Conservation (phyloP, 2,888 invertebrate species). For the Beris morrisii region DNA sequence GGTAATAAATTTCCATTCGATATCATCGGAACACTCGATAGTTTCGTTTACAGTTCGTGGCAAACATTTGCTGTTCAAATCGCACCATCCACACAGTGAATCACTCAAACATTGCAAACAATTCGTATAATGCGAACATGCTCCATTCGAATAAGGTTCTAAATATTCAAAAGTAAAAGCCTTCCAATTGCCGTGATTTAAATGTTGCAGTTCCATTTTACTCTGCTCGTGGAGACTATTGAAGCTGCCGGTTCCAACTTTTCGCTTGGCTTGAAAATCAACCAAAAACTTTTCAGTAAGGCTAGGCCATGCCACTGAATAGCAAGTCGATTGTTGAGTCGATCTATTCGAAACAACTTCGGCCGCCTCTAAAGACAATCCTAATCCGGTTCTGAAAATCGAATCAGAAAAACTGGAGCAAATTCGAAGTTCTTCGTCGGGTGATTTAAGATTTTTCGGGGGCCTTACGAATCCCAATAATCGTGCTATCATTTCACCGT, state of each 20-base stretch:
- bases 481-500: constrained; percentile 75
- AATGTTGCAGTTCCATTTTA: constrained; percentile 81
- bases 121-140: constrained; percentile 76
- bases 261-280: constrained; percentile 70
- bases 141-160: constrained; percentile 82
- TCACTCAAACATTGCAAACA: constrained; percentile 87
- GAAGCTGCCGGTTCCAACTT: constrained; percentile 55
- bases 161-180: constrained; percentile 87
- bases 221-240: constrained; percentile 71
- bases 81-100: constrained; percentile 91
- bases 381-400: constrained; percentile 62
- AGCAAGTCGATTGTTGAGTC: constrained; percentile 71
- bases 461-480: constrained; percentile 82
- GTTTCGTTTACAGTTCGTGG: constrained; percentile 69
- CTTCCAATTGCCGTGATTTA: constrained; percentile 73
- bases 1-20: constrained; percentile 78
- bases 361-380: constrained; percentile 49
- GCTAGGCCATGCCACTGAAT: constrained; percentile 68
- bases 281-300: constrained; percentile 67
- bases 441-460: constrained; percentile 70
- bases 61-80: constrained; percentile 71
- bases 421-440: constrained; percentile 70
- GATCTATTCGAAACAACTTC: constrained; percentile 65
- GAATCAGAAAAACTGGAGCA: constrained; percentile 79
- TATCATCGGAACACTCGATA: constrained; percentile 60